A percentile compares a stretch with the other conserved stretches of the same genome.
These are phyloP conservation scores for Tigriopus californicus DNA, from an alignment of 2,888 invertebrate genomes.

Conservation along the genomic window DNA sequence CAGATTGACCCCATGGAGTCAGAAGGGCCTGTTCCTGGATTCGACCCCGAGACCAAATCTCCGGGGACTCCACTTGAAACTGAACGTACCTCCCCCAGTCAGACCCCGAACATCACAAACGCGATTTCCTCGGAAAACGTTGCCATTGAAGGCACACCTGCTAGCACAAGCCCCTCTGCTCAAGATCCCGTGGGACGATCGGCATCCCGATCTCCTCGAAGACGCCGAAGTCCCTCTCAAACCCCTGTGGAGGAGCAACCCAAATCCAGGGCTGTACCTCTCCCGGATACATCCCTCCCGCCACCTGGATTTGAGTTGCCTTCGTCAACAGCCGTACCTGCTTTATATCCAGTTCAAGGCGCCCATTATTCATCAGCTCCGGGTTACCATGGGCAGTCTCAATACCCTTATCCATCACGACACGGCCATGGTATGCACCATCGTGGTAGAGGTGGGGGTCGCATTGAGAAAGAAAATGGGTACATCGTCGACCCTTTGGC, in stretches of 20 bases:
- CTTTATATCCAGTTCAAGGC: neutral
- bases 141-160: neutral
- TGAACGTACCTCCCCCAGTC: no score
- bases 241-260: neutral
- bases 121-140: neutral
- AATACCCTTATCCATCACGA: neutral
- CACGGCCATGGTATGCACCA: neutral
- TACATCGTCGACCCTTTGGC: conserved; percentile 60
- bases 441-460: neutral
- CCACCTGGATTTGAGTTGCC: conserved; percentile 2
- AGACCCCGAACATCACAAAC: neutral
- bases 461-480: neutral
- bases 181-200: neutral
- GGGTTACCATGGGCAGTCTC: neutral
- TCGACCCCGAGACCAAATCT: no score
- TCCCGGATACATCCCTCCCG: conserved; percentile 10
- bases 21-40: no score
- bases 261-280: conserved; percentile 2
- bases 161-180: neutral
- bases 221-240: neutral
- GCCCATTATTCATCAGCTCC: neutral
- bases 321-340: neutral
- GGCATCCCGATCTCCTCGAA: neutral
- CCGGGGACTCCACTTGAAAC: no score
- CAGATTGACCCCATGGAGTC: no score